Percentiles rank a stretch among this genome's conserved stretches.
phyloP scores from a whole-genome alignment of 2,888 invertebrate species.

The Ceraclea dissimilis region DNA sequence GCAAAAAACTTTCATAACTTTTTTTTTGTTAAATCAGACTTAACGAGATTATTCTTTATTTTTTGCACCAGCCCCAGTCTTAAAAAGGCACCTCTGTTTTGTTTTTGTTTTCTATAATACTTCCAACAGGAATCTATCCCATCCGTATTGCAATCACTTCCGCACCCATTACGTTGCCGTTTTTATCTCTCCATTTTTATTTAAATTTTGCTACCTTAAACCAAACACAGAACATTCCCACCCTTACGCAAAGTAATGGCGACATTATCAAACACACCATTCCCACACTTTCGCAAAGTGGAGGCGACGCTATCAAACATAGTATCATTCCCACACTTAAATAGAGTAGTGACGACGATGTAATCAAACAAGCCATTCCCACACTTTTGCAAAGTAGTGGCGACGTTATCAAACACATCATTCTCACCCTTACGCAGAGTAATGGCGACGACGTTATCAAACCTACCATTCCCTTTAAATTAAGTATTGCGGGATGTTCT shows the following conservation, averaged over 20 bases:
- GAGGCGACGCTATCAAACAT: too few species aligned
- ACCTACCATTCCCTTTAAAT: too few species aligned
- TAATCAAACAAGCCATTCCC: background rate
- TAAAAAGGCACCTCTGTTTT: slow-evolving; percentile 27
- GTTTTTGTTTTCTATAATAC: background rate
- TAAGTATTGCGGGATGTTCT: background rate
- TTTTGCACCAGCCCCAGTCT: slow-evolving; percentile 27
- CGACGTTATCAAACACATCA: background rate
- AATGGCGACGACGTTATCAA: too few species aligned
- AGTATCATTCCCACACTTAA: too few species aligned
- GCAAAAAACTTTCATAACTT: slow-evolving; percentile 7
- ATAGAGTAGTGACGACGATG: too few species aligned
- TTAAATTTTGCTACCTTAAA: background rate
- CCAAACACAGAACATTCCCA: background rate
- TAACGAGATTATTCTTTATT: slow-evolving; percentile 16
- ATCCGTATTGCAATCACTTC: too few species aligned
- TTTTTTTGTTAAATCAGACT: slow-evolving; percentile 26
- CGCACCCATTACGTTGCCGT: too few species aligned
- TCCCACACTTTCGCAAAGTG: background rate
- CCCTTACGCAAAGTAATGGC: background rate
- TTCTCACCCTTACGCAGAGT: background rate
- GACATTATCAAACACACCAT: background rate
- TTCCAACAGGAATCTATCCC: slow-evolving; percentile 10
- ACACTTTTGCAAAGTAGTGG: background rate
- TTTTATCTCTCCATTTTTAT: background rate